phyloP scores from a whole-genome alignment of 64 coral and sea anemone genomes.

The Pocillopora verrucosa region DNA sequence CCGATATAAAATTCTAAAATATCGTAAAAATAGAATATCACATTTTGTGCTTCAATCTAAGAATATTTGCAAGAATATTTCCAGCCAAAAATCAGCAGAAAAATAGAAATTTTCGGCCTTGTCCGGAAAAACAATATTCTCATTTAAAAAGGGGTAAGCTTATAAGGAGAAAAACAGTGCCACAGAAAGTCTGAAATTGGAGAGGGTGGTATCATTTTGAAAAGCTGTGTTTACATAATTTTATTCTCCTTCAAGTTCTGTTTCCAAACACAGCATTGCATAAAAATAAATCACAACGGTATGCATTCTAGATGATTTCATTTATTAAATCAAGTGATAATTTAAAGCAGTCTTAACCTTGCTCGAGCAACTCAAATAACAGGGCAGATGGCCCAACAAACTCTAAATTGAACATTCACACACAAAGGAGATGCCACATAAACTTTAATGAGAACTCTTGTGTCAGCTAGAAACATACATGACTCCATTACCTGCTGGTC shows the following conservation, averaged over 20 bases:
- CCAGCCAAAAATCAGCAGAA: not conserved
- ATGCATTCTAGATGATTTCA: not conserved
- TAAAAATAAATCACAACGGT: conserved; percentile 17
- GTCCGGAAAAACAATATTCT: not conserved
- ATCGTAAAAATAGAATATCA: no score
- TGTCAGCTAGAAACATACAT: conserved; percentile 12
- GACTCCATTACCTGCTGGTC: no score
- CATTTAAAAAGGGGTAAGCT: not conserved
- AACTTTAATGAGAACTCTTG: not conserved
- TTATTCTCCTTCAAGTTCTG: not conserved
- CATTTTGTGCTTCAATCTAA: not conserved
- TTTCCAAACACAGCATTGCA: conserved; percentile 14
- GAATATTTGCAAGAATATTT: not conserved
- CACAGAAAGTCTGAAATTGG: not conserved
- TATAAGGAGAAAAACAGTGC: not conserved
- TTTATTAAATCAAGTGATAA: conserved; percentile 17
- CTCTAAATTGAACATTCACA: conserved; percentile 15
- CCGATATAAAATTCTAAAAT: no score
- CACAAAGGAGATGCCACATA: conserved; percentile 7
- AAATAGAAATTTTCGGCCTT: not conserved
- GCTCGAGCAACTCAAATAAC: conserved; percentile 25
- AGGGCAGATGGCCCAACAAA: conserved; percentile 11
- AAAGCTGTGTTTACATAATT: not conserved
- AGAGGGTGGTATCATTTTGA: not conserved
- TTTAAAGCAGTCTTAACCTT: conserved; percentile 18